phyloP scores from a whole-genome alignment of 2,797 vertebrate species.

The Danio aesculapii region DNA sequence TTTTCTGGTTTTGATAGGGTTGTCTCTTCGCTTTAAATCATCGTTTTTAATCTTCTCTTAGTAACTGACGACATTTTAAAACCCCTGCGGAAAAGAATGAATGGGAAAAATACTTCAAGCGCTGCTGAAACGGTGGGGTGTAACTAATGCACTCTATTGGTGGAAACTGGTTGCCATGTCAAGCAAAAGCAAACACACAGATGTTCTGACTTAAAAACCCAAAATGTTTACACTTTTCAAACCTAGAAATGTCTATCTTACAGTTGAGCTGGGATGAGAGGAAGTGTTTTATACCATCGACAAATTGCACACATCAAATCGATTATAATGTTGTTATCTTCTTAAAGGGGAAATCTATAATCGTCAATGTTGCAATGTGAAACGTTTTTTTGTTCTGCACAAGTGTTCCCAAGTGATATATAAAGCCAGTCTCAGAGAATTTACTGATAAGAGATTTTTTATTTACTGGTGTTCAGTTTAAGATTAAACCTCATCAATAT shows the following conservation, averaged over 20 bases:
- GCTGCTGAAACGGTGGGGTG: too few species aligned
- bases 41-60: too few species aligned
- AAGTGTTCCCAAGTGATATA: not conserved
- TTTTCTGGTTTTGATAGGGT: too few species aligned
- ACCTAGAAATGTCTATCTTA: not conserved
- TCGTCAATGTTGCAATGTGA: too few species aligned
- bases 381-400: not conserved
- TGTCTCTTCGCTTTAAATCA: too few species aligned
- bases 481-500: not conserved
- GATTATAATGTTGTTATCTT: not conserved
- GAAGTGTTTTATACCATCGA: not conserved
- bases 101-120: too few species aligned
- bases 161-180: not conserved
- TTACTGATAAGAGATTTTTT: too few species aligned
- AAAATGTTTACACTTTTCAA: not conserved
- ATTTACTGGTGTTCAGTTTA: not conserved
- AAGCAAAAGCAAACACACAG: not conserved
- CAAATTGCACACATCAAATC: not conserved
- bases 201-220: not conserved
- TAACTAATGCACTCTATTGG: not conserved
- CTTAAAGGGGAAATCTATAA: conserved; percentile 2
- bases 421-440: conserved; percentile 2
- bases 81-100: too few species aligned
- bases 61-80: too few species aligned
- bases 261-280: not conserved